Conservation (phyloP, 2,888 invertebrate genomes). For the Bedellia somnulentella region DNA sequence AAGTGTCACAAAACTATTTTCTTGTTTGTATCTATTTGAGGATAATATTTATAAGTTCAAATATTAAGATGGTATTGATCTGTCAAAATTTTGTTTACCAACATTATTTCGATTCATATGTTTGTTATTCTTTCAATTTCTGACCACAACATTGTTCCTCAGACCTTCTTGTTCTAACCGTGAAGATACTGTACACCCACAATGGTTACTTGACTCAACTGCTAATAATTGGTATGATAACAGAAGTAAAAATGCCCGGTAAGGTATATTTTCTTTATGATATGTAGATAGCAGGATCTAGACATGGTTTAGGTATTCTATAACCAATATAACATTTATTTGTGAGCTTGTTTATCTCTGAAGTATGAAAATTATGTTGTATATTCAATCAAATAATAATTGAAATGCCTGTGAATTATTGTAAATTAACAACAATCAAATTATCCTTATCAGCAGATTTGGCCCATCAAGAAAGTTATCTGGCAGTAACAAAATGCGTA, state of each 20-base stretch:
- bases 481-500: constrained; percentile 19
- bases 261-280: no score
- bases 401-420: no score
- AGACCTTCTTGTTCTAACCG: constrained; percentile 56
- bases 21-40: neutral
- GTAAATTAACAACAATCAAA: no score
- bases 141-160: constrained; percentile 9
- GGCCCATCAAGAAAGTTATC: constrained; percentile 27
- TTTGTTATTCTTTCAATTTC: neutral
- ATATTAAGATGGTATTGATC: no score
- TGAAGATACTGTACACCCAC: constrained; percentile 65
- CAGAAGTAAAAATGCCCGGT: constrained; percentile 29
- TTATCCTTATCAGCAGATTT: neutral
- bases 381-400: no score
- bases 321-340: no score
- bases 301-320: no score
- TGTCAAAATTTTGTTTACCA: neutral
- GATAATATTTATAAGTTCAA: no score
- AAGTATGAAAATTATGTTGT: no score
- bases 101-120: neutral
- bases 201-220: constrained; percentile 66
- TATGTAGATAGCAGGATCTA: no score
- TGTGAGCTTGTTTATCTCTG: no score
- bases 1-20: constrained; percentile 20
- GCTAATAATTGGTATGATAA: constrained; percentile 64